Base-by-base conservation (phyloP, 2,113 vertebrate genomes). In the Nestor notabilis region DNA sequence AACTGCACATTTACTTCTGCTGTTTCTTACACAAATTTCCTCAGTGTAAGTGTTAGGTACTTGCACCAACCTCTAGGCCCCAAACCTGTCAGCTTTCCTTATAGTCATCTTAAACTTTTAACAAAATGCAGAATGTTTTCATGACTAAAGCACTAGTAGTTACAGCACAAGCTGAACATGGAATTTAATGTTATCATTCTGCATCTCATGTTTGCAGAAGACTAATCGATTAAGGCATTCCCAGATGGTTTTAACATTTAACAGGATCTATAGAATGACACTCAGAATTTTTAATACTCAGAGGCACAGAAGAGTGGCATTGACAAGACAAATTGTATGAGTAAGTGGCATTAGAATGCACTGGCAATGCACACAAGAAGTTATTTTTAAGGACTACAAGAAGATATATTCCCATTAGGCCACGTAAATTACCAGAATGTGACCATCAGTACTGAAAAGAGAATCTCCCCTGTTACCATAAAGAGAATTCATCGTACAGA, bases 391-490 rank as follows among this genome's bases (percentile, higher is more conserved):
- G 84, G 84, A 52, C n/a, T 23, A 35, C 0, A 1, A 91, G 60
- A 89, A 82, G 68, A 93, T 93, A 90, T 89, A 95, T 55, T 92
- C 77, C 50, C 78, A 68, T 75, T 90, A 94, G 44, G 39, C 83
- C 78, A 71, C 10, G 7, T 78, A 92, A 90, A 95, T 95, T 93
- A 92, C 60, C 86, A 83, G 49, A 90, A 87, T 58, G 65, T 68
- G 89, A 74, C 68, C 74, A 85, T 83, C 71, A 66, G 72, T 77
- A 90, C 41, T 92, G 76, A 91, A 96, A 95, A 81, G 64, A 90
- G 49, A 95, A 85, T 77, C 64, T 94, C 50, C 50, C 91, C 89
- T 68, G 49, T 78, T 94, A 74, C 39, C 20, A 86, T 79, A 84
- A 83, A 93, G 82, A 94, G n/a, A 92, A 95, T 68, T 91, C 20